Base-by-base conservation (phyloP, 2,888 invertebrate species). In the Caenorhabditis virilis region DNA sequence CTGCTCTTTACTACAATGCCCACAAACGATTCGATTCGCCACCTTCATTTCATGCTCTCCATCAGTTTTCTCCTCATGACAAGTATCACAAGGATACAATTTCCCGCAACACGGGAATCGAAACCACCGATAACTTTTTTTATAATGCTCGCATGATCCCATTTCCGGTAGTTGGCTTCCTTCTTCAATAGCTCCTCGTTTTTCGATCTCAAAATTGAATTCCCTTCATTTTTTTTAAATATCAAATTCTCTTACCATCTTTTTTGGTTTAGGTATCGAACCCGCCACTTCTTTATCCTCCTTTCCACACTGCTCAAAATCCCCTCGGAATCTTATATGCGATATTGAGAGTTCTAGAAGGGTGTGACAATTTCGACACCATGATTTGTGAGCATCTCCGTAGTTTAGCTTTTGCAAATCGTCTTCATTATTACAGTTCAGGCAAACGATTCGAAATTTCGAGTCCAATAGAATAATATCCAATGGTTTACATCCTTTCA, bases 11-110 rank as follows among this genome's bases (percentile, higher is more conserved):
- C 84, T 83, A 68, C 86, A 86, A 74, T 83, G 84, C 3, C 86
- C 86, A 78, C 86, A 86, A 42, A 86, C 83, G 83, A 86, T 84
- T 38, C 85, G 67, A 64, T 83, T 85, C 36, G 86, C 85, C 62
- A 78, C 11, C 27, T 52, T 52, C 62, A 62, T 62, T 25, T 62
- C 62, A 52, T 62, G 62, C 16, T 62, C 62, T 13, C 48, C 52
- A 38, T 39, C 45, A 33, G 38, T 48, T n/a, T 36, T 25, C 13
- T 41, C 47, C 30, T 62, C 56, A 38, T 62, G 56, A 33, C 62
- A 62, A 35, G 47, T 47, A 38, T 62, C 62, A 23, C 62, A 62
- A 15, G 62, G 56, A 42, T 48, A 62, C 20, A 57, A 30, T 26
- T 45, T 43, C 26, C 62, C 62, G 41, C 62, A 62, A 27, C 62